Evolutionary conservation across 2,797 vertebrate species (phyloP), one percentile per base, ranked within the genome.

Genomic region (Acrocephalus scirpaceus): DNA sequence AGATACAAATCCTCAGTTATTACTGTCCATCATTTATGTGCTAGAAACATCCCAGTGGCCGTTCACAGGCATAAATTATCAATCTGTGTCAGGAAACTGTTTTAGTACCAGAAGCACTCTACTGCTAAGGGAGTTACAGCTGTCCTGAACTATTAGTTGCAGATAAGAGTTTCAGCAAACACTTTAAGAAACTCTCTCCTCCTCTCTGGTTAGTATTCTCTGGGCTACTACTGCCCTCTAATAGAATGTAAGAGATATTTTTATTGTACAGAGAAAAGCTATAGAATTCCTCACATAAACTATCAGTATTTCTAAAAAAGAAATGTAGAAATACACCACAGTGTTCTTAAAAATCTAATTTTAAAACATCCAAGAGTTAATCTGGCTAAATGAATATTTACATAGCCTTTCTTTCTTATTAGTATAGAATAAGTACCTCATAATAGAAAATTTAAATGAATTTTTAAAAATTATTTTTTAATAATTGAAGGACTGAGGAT

Each of bases 1-100:
- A 90, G 82, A 86, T 81, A 88, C 66, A 86, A 94, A 96, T 75
- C 79, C 73, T 90, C 61, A n/a, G 44, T 86, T 94, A 86, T 78
- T 90, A 78, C 82, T 90, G 85, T 66, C 92, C 91, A 53, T 90
- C 76, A 88, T 27, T 84, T 84, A 62, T 42, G 72, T 30, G 47
- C 61, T 74, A 60, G 84, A 72, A 92, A 88, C 29, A 69, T 91
- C 84, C 89, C 84, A 75, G 79, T 74, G 72, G 84, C 81, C 1
- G 1, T 83, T 91, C 61, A 83, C 47, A 86, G 72, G 66, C 67
- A 83, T 92, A 91, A 94, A 94, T 96, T 93, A 91, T 58, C 72
- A 80, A 78, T 94, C 51, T 80, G 50, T 72, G 67, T 83, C 81
- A 96, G 76, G 75, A 65, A 92, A 77, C 45, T 22, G 18, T 67